Evolutionary conservation across 2,113 vertebrate species (phyloP).

Genomic region (Hydropotes inermis): DNA sequence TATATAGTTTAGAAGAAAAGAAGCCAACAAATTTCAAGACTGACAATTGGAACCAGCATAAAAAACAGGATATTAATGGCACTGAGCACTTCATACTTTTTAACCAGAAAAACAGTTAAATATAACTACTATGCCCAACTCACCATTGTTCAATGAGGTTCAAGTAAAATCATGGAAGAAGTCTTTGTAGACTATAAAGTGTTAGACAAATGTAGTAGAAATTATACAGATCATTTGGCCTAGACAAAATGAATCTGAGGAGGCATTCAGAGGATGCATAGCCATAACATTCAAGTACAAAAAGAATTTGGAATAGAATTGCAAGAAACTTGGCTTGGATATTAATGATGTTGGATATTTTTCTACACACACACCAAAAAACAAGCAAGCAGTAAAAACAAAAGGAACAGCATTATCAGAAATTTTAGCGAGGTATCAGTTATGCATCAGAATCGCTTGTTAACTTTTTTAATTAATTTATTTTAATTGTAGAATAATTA

Average conservation of each 20-base stretch:
- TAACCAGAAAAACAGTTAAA: neutral
- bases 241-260: neutral
- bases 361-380: neutral
- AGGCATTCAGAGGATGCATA: neutral
- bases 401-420: neutral
- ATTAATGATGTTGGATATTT: neutral
- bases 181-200: neutral
- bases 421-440: neutral
- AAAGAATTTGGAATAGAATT: neutral
- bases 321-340: neutral
- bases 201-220: neutral
- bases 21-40: neutral
- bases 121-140: neutral
- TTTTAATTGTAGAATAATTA: neutral
- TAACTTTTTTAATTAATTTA: neutral
- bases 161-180: neutral
- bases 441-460: neutral
- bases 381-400: neutral
- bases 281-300: neutral
- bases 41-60: neutral
- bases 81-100: neutral
- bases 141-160: neutral
- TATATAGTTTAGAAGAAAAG: neutral
- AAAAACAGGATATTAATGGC: neutral
- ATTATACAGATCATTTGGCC: neutral